Conservation (phyloP, 2,797 vertebrate genomes). For the Manis pentadactyla region DNA sequence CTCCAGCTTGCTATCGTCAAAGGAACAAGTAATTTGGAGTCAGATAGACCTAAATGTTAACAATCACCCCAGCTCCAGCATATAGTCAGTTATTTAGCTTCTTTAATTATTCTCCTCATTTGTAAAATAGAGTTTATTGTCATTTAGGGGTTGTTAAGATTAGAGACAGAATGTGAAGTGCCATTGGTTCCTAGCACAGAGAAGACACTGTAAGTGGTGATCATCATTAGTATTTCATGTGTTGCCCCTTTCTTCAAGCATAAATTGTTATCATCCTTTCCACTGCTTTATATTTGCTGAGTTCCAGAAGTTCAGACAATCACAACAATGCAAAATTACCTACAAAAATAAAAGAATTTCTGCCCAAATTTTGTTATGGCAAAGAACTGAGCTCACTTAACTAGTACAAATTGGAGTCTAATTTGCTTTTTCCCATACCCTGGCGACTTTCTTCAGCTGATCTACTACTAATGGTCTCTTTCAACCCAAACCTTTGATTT, state of each 20-base stretch:
- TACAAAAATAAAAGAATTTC: neutral
- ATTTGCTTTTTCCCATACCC: neutral
- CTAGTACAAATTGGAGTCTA: neutral
- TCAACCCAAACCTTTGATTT: neutral
- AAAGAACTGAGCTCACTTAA: neutral
- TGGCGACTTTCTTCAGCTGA: neutral
- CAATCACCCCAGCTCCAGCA: neutral
- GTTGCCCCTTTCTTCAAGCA: neutral
- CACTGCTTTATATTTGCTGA: neutral
- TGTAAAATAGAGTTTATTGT: conserved; percentile 5
- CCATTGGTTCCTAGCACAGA: neutral
- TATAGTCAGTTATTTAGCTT: neutral
- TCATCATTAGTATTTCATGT: neutral
- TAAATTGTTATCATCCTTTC: neutral
- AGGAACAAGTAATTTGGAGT: neutral
- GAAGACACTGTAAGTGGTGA: neutral
- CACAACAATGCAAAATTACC: neutral
- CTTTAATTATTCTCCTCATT: neutral
- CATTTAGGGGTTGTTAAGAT: conserved; percentile 23
- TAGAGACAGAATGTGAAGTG: neutral
- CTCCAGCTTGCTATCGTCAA: neutral
- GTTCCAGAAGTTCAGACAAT: neutral
- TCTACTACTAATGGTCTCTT: neutral
- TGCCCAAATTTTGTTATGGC: neutral
- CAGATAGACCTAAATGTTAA: neutral